Percentiles rank a stretch among this genome's conserved stretches.
phyloP scores from a whole-genome alignment of 2,113 vertebrate genomes.

The Ammodytes marinus region DNA sequence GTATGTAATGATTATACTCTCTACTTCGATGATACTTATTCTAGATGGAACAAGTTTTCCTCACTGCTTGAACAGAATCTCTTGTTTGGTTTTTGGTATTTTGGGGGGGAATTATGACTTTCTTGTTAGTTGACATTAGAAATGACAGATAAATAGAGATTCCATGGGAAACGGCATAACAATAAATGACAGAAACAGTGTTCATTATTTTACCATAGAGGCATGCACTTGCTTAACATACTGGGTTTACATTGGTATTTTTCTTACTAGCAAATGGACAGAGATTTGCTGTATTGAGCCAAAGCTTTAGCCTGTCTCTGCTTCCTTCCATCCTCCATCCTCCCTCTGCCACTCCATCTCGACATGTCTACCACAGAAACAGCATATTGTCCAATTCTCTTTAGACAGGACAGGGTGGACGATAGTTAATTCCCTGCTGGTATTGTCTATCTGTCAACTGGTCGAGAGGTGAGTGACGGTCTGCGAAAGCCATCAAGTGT shows the following conservation, averaged over 20 bases:
- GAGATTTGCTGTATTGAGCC: background rate
- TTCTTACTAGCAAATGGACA: background rate
- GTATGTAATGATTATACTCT: background rate
- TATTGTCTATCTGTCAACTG: slow-evolving; percentile 28
- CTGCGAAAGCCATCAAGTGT: slow-evolving; percentile 48
- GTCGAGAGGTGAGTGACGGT: slow-evolving; percentile 27
- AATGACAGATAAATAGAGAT: background rate
- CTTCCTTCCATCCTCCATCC: slow-evolving; percentile 10
- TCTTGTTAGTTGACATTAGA: background rate
- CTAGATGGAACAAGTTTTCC: too few relatives aligned
- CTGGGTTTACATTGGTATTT: background rate
- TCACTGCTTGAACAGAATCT: background rate
- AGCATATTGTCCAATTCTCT: slow-evolving; percentile 19
- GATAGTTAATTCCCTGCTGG: slow-evolving; percentile 45
- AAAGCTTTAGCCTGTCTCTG: background rate
- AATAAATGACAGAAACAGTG: background rate
- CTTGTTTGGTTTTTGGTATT: background rate
- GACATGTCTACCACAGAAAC: slow-evolving; percentile 19
- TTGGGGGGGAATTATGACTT: background rate
- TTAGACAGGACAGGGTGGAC: background rate
- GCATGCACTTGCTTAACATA: background rate
- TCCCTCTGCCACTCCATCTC: background rate
- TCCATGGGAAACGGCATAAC: background rate
- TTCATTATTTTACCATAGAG: background rate
- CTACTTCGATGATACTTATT: too few relatives aligned